These are phyloP conservation scores for Caranx ignobilis DNA, from an alignment of 2,113 vertebrate genomes.

Conservation along the genomic window DNA sequence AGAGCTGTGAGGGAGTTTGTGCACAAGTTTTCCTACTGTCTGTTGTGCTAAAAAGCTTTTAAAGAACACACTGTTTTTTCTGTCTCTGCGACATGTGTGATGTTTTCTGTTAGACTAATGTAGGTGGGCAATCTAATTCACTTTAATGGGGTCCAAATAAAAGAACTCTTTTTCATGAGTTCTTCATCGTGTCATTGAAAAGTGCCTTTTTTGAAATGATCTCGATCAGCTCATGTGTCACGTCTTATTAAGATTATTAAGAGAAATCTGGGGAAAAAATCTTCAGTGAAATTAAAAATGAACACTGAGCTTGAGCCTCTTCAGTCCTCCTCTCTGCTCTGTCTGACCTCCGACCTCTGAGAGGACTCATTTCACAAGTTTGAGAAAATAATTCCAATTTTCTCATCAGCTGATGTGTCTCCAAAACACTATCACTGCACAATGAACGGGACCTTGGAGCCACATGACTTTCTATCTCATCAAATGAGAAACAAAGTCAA, in stretches of 20 bases:
- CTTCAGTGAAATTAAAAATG: no score
- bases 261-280: background rate
- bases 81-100: background rate
- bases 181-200: background rate
- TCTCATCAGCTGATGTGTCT: background rate
- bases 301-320: no score
- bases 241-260: background rate
- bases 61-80: slow-evolving; percentile 7
- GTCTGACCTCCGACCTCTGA: background rate
- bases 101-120: slow-evolving; percentile 5
- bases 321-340: background rate
- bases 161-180: slow-evolving; percentile 14
- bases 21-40: slow-evolving; percentile 11
- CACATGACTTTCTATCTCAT: no score
- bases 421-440: background rate
- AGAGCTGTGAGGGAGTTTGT: slow-evolving; percentile 24
- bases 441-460: background rate
- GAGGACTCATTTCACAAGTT: background rate
- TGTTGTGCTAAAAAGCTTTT: slow-evolving; percentile 8
- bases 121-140: slow-evolving; percentile 8
- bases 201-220: background rate
- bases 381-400: background rate
- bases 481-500: background rate
- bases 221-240: slow-evolving; percentile 2
- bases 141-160: slow-evolving; percentile 33